These are phyloP conservation scores for Chrysaora quinquecirrha DNA, from an alignment of 30 jellyfish, hydroid and myxozoan genomes.

Conservation along the genomic window DNA sequence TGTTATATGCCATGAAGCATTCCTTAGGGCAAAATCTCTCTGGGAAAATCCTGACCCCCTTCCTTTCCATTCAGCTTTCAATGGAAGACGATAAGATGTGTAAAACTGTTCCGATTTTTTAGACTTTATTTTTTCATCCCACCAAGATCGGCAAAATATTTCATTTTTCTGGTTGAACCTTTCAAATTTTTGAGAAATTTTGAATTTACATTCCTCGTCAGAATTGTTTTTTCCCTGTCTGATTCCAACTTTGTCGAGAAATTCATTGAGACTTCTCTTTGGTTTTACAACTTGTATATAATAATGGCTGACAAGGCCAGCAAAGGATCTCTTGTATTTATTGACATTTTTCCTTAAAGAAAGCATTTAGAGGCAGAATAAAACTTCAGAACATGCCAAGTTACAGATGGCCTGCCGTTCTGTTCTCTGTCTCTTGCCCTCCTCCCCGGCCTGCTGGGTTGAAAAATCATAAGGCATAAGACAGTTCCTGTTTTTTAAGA, in stretches of 20 bases:
- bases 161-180: conserved; percentile 48
- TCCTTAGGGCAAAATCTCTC: conserved; percentile 57
- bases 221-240: conserved; percentile 6
- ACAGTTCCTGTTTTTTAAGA: too few relatives aligned
- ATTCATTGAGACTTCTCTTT: background rate
- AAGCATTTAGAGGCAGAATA: too few relatives aligned
- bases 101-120: conserved; percentile 41
- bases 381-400: too few relatives aligned
- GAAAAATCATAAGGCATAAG: too few relatives aligned
- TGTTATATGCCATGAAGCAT: conserved; percentile 69
- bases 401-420: too few relatives aligned
- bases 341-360: too few relatives aligned
- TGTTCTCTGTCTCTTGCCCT: too few relatives aligned
- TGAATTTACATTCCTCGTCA: conserved; percentile 48
- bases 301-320: too few relatives aligned
- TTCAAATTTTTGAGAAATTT: conserved; percentile 22
- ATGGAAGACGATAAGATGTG: conserved; percentile 48
- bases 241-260: conserved; percentile 22
- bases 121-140: conserved; percentile 41
- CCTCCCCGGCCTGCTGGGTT: too few relatives aligned
- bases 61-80: conserved; percentile 59
- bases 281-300: too few relatives aligned
- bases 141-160: conserved; percentile 50
- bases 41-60: conserved; percentile 64
- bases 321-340: too few relatives aligned